Percentiles rank a stretch among this genome's conserved stretches.
phyloP scores from a whole-genome alignment of 2,797 vertebrate genomes.

The Mionectes olivaceus region DNA sequence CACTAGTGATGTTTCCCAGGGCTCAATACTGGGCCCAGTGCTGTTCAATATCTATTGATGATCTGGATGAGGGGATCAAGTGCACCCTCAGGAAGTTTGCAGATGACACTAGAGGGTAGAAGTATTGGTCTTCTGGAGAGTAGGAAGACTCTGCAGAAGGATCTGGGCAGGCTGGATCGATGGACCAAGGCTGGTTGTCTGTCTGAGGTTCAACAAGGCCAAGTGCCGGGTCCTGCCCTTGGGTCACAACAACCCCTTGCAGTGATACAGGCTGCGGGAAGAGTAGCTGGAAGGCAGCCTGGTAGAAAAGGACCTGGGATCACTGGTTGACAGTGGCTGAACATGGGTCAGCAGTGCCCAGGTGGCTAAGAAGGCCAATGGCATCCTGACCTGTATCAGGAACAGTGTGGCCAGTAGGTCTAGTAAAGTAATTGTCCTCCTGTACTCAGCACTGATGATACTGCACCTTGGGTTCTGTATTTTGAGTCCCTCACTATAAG shows the following conservation, averaged over 20 bases:
- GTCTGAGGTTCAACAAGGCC: neutral
- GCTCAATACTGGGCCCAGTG: neutral
- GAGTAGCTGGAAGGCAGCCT: neutral
- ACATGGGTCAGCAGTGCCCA: neutral
- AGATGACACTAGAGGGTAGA: too few relatives aligned
- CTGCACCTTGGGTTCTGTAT: fast-evolving
- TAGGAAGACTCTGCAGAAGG: neutral
- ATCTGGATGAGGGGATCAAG: fast-evolving
- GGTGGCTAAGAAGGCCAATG: neutral
- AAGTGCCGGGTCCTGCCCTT: neutral
- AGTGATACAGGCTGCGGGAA: neutral
- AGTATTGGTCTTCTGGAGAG: neutral
- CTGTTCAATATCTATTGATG: neutral
- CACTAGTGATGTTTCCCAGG: too few relatives aligned
- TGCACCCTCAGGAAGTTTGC: neutral
- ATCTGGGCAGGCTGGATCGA: neutral
- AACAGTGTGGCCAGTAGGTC: neutral
- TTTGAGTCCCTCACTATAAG: neutral
- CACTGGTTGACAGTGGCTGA: neutral
- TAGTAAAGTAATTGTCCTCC: neutral
- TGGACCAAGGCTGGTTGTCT: neutral
- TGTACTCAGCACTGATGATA: neutral
- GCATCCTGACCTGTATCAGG: neutral
- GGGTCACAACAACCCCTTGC: neutral
- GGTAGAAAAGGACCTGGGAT: neutral